These are phyloP conservation scores for Anoplophora glabripennis DNA, from an alignment of 1,140 invertebrate genomes.

Conservation along the genomic window DNA sequence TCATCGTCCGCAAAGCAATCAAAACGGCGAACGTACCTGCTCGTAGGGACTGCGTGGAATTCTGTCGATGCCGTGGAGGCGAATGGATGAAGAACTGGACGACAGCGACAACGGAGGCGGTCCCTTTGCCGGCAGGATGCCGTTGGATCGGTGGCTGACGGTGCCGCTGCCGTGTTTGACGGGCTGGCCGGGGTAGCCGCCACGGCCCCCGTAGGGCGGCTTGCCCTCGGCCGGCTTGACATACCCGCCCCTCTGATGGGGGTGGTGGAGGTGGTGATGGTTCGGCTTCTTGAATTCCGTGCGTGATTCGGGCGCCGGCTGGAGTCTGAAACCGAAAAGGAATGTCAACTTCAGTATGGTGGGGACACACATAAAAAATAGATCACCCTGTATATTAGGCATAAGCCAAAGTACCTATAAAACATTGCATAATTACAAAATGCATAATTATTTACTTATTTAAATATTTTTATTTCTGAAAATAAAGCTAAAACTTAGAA, in stretches of 20 bases:
- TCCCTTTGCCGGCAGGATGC: constrained; percentile 54
- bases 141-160: constrained; percentile 55
- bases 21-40: no score
- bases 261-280: constrained; percentile 38
- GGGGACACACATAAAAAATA: no score
- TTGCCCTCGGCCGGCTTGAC: constrained; percentile 64
- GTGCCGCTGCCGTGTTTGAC: constrained; percentile 57
- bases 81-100: constrained; percentile 31
- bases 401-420: no score
- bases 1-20: no score
- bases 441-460: no score
- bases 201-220: constrained; percentile 60
- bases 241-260: constrained; percentile 53
- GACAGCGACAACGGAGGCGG: constrained; percentile 42
- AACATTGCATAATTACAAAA: no score
- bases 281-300: constrained; percentile 47
- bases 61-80: constrained; percentile 22
- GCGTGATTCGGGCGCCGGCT: constrained; percentile 35
- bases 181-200: constrained; percentile 60
- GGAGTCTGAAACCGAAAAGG: constrained; percentile 25
- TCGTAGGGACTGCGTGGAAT: constrained; percentile 25
- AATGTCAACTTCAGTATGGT: no score
- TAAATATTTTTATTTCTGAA: no score
- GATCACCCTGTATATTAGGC: no score
- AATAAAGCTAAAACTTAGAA: no score